These are phyloP conservation scores for Salvator merianae DNA, from an alignment of 2,113 vertebrate genomes.

Conservation along the genomic window DNA sequence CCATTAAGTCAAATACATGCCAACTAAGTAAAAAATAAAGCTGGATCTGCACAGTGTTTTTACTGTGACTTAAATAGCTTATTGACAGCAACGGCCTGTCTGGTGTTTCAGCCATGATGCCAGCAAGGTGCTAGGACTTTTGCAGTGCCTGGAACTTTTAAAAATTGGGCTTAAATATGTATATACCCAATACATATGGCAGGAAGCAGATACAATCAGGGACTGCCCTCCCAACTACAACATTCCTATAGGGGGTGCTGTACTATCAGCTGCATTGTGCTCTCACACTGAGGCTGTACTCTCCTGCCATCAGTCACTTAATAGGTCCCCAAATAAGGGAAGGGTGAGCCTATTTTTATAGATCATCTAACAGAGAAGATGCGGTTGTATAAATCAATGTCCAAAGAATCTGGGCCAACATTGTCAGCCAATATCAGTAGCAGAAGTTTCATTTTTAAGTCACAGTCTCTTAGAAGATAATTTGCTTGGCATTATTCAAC, in stretches of 20 bases:
- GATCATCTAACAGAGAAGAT: neutral
- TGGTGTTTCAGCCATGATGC: too few relatives aligned
- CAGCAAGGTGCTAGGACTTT: too few relatives aligned
- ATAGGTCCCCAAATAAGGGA: neutral
- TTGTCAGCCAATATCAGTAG: conserved; percentile 39
- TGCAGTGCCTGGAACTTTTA: neutral
- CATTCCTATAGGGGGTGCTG: neutral
- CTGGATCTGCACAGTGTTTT: too few relatives aligned
- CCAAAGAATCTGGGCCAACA: neutral
- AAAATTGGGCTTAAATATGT: neutral
- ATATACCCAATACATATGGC: neutral
- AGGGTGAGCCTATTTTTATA: neutral
- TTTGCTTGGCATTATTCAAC: conserved; percentile 3
- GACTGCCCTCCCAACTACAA: neutral
- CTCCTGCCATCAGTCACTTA: neutral
- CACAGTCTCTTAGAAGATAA: conserved; percentile 5
- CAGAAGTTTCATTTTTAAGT: neutral
- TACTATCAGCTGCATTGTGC: too few relatives aligned
- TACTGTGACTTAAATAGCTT: too few relatives aligned
- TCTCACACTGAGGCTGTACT: neutral
- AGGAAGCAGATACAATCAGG: neutral
- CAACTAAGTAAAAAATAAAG: too few relatives aligned
- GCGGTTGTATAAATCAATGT: neutral
- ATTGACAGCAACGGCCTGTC: too few relatives aligned
- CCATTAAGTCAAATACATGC: too few relatives aligned